Evolutionary conservation across 2,113 vertebrate genomes (phyloP), one percentile per base, ranked within the genome.

Genomic region (Vidua macroura): DNA sequence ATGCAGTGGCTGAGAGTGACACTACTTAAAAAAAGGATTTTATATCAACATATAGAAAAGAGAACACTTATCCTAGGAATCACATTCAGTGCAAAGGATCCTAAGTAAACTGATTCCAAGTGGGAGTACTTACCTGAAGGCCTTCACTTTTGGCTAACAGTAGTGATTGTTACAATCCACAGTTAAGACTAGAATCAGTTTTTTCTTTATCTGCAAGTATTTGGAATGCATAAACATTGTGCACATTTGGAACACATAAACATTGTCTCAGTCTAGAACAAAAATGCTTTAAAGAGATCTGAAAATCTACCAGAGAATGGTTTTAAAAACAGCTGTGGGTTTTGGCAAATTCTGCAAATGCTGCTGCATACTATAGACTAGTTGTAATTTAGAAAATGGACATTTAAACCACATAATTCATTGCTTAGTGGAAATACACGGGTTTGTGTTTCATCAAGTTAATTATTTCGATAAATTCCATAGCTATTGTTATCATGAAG

Each of bases 381-480:
- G 51, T 14, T 6, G 3, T 46, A 73, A 87, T 83, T 83, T n/a
- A 67, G 53, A 93, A 92, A 93, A 92, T 11, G 15, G 23, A 59
- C 39, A 75, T 88, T 53, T 52, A 77, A 72, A 44, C 22, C 18
- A 60, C 19, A 5, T 43, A 81, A 63, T 75, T 92, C 39, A 91
- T 44, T 74, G 51, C 53, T 67, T 92, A 35, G 86, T 68, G 33
- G 55, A 81, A 92, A 88, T 49, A 60, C 41, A 58, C 0, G 0
- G 56, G 2, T 81, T 95, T 74, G 90, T 48, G 13, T 93, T 97
- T 85, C 76, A 70, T 74, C 49, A 80, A 35, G 69, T 74, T 86
- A 95, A 91, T 92, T 84, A 92, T 95, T 89, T 91, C 28, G 1
- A 80, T 93, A 95, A 95, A 95, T 93, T 90, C 43, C 62, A 28